Evolutionary conservation across 1,140 invertebrate species (phyloP).

Genomic region (Hyles euphorbiae): DNA sequence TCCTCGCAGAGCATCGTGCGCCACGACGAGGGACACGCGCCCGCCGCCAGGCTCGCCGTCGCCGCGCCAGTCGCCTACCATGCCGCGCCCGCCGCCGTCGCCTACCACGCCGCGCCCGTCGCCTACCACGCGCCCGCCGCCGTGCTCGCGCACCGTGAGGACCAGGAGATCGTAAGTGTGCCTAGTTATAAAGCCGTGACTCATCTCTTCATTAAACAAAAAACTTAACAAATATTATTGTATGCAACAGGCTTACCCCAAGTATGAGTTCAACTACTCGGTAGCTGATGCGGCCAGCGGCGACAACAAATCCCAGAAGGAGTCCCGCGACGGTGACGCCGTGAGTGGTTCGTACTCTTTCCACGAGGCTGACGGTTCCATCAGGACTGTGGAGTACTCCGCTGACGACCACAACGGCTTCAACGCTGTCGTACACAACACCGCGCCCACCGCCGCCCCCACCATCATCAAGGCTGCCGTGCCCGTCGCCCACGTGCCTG

Average conservation of each 20-base stretch:
- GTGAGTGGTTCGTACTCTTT: conserved; percentile 76
- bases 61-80: conserved; percentile 25
- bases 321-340: conserved; percentile 70
- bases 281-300: conserved; percentile 67
- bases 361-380: conserved; percentile 74
- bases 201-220: too few relatives aligned
- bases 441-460: conserved; percentile 51
- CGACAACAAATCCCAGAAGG: conserved; percentile 73
- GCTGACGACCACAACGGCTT: conserved; percentile 74
- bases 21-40: conserved; percentile 35
- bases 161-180: conserved; percentile 4
- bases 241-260: conserved; percentile 42
- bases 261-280: conserved; percentile 73
- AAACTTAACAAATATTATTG: too few relatives aligned
- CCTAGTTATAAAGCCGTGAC: too few relatives aligned
- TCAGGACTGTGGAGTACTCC: conserved; percentile 73
- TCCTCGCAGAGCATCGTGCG: conserved; percentile 54
- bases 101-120: conserved; percentile 23
- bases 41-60: conserved; percentile 23
- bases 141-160: conserved; percentile 28
- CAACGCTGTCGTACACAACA: conserved; percentile 77
- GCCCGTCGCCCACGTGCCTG: conserved; percentile 7
- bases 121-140: conserved; percentile 68
- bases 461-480: conserved; percentile 13
- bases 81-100: conserved; percentile 18